A percentile compares a stretch with the other conserved stretches of the same genome.
Conservation (phyloP, 2,113 vertebrate species). For the Aspiorhynchus laticeps region DNA sequence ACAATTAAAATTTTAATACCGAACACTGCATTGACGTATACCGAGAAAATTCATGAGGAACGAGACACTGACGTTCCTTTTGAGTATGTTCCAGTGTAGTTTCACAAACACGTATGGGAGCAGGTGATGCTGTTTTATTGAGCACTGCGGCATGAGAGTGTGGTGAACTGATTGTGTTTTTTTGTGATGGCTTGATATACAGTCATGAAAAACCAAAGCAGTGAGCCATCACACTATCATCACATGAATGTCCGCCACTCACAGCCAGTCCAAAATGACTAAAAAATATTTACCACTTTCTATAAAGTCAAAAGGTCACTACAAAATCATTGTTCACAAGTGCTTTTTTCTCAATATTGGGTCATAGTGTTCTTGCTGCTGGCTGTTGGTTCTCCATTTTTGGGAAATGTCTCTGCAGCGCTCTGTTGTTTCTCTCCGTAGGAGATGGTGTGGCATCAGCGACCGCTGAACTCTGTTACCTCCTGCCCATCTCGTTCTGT, state of each 20-base stretch:
- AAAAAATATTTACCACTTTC: conserved; percentile 65
- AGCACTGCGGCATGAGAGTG: conserved; percentile 68
- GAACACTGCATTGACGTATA: conserved; percentile 1
- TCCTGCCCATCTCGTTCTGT: conserved; percentile 95
- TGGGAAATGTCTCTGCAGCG: conserved; percentile 42
- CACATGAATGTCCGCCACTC: neutral
- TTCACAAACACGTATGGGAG: conserved; percentile 42
- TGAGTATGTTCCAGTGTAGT: conserved; percentile 56
- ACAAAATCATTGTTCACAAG: conserved; percentile 55
- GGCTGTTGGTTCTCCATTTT: conserved; percentile 35
- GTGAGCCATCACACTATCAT: conserved; percentile 23
- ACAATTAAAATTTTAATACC: conserved; percentile 33
- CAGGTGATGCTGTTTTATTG: conserved; percentile 37
- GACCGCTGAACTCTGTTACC: conserved; percentile 82
- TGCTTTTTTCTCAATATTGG: conserved; percentile 31
- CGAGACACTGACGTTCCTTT: conserved; percentile 75
- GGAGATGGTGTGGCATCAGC: conserved; percentile 41
- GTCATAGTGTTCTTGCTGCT: conserved; percentile 60
- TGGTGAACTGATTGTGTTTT: conserved; percentile 54
- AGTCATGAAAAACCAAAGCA: conserved; percentile 41
- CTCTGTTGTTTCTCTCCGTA: conserved; percentile 43
- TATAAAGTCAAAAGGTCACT: conserved; percentile 50
- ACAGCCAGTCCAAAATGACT: conserved; percentile 81
- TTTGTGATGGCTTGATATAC: conserved; percentile 29
- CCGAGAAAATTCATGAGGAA: conserved; percentile 17